These are phyloP conservation scores for Sclerurus mexicanus DNA, from an alignment of 2,113 vertebrate species.

Conservation along the genomic window DNA sequence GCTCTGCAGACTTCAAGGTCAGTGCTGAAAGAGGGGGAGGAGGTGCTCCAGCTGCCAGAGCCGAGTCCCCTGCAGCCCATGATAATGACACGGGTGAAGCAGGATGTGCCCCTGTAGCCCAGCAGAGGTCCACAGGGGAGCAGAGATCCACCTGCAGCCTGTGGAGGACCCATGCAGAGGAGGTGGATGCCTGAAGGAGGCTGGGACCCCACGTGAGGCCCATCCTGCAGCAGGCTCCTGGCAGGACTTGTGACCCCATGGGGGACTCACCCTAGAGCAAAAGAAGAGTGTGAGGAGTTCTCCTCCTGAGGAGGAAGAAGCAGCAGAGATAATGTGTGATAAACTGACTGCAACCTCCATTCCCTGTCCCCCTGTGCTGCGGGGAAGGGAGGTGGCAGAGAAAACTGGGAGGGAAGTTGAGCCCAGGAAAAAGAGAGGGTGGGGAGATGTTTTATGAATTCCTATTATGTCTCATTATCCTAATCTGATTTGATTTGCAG, in stretches of 20 bases:
- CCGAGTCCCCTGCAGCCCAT: neutral
- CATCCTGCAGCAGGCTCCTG: neutral
- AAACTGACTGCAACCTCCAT: neutral
- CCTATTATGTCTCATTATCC: neutral
- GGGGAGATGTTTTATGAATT: neutral
- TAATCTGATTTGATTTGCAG: neutral
- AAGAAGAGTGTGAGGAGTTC: neutral
- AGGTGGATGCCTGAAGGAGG: neutral
- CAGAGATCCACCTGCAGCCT: neutral
- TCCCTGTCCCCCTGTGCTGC: no score
- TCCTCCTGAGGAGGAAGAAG: neutral
- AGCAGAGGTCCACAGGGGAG: neutral
- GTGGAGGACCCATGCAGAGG: neutral
- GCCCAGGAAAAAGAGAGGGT: neutral
- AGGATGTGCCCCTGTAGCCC: neutral
- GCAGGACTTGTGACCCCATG: fast-evolving
- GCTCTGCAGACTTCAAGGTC: neutral
- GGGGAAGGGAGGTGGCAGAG: neutral
- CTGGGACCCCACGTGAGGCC: neutral
- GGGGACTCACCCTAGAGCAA: neutral
- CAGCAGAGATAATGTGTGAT: neutral
- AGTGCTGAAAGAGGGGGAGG: neutral
- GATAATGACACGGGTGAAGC: neutral
- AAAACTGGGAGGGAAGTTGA: neutral
- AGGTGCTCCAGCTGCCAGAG: neutral